phyloP scores from a whole-genome alignment of 2,113 vertebrate genomes.

The Delphinapterus leucas region DNA sequence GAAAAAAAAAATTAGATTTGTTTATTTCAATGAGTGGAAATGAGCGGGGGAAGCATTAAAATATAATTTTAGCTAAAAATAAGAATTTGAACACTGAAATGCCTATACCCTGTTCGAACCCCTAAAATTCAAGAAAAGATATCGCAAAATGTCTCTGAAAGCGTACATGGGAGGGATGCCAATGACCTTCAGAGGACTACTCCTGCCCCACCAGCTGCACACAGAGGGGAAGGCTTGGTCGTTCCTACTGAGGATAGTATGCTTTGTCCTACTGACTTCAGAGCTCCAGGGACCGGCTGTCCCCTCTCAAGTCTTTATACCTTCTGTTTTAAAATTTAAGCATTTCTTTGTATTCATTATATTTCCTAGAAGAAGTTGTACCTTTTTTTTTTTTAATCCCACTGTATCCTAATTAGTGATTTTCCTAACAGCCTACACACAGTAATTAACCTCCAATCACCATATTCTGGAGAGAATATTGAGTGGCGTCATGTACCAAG shows the following conservation, averaged over 20 bases:
- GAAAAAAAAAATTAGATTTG: neutral
- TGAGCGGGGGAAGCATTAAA: neutral
- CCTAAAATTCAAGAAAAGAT: neutral
- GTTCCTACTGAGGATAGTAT: fast-evolving
- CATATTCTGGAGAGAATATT: neutral
- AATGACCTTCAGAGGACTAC: neutral
- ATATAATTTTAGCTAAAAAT: neutral
- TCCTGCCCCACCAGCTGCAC: fast-evolving
- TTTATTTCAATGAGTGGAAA: neutral
- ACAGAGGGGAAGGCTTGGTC: neutral
- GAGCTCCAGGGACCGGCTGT: too few species aligned
- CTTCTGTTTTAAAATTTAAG: neutral
- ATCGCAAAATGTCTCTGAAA: neutral
- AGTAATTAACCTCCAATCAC: conserved; percentile 11
- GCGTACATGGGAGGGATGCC: fast-evolving
- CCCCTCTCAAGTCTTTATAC: neutral
- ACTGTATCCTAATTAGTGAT: neutral
- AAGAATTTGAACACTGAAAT: neutral
- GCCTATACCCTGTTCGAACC: neutral
- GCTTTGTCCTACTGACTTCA: neutral
- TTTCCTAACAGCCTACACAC: neutral
- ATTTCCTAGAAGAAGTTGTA: neutral
- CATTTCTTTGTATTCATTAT: neutral
- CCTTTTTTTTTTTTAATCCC: conserved; percentile 18
- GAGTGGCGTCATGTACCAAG: neutral